Evolutionary conservation across 2,113 vertebrate genomes (phyloP).

Genomic region (Eubucco bourcierii): DNA sequence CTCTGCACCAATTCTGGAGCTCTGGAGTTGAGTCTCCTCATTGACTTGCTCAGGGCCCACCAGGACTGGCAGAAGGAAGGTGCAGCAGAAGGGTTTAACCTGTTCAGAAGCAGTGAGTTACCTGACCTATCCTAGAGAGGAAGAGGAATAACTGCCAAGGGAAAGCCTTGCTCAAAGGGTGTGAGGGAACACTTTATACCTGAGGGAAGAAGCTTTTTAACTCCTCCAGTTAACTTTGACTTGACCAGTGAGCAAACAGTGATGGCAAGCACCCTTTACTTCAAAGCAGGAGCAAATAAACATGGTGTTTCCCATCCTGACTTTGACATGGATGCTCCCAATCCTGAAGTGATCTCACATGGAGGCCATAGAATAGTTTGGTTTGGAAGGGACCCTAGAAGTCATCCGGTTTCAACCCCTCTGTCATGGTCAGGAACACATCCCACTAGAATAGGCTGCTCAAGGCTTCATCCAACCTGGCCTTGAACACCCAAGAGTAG

Average conservation of each 20-base stretch:
- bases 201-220: background rate
- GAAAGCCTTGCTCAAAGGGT: background rate
- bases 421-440: no score
- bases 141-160: background rate
- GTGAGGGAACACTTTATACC: background rate
- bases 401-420: no score
- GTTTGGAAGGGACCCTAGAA: no score
- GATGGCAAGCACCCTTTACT: background rate
- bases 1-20: background rate
- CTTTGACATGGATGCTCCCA: background rate
- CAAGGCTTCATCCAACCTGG: no score
- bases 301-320: background rate
- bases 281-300: background rate
- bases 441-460: no score
- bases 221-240: background rate
- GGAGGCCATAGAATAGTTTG: no score
- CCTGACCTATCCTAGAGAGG: background rate
- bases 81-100: background rate
- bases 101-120: background rate
- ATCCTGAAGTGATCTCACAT: background rate
- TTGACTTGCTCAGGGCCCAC: fast-evolving
- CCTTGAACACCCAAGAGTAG: background rate
- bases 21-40: background rate
- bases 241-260: background rate
- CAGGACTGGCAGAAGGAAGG: background rate